phyloP scores from a whole-genome alignment of 37 sponge, comb jelly and placozoan genomes.

The Hormiphora californensis region DNA sequence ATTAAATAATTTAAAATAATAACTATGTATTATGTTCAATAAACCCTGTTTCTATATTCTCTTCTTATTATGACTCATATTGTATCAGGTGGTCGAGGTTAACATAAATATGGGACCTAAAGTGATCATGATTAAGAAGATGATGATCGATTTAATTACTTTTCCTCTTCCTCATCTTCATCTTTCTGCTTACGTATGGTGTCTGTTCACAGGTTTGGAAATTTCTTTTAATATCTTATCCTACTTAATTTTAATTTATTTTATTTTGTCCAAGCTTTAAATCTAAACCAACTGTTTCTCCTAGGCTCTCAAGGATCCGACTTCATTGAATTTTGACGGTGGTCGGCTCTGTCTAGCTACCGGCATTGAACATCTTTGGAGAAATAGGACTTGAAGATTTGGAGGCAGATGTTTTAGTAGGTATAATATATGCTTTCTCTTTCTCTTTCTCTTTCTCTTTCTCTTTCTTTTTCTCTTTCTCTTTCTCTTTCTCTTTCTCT shows the following conservation, averaged over 20 bases:
- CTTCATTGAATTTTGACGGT: too few relatives aligned
- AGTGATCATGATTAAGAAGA: slow-evolving; percentile 32
- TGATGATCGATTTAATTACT: slow-evolving; percentile 29
- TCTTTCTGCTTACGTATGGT: slow-evolving; percentile 47
- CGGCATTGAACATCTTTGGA: background rate
- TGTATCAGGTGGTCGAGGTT: slow-evolving; percentile 36
- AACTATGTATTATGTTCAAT: too few relatives aligned
- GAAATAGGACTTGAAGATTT: slow-evolving; percentile 37
- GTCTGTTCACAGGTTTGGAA: slow-evolving; percentile 21
- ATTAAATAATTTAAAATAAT: too few relatives aligned
- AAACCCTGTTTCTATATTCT: too few relatives aligned
- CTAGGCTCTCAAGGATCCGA: too few relatives aligned
- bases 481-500: background rate
- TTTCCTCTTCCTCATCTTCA: slow-evolving; percentile 38
- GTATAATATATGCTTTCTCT: background rate
- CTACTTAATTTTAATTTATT: too few relatives aligned
- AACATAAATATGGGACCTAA: slow-evolving; percentile 39
- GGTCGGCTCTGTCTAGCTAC: too few relatives aligned
- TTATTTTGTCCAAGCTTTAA: too few relatives aligned
- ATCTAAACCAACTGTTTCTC: too few relatives aligned
- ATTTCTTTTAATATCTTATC: too few relatives aligned
- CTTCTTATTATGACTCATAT: too few relatives aligned
- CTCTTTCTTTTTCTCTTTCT: background rate
- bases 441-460: background rate
- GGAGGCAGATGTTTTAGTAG: slow-evolving; percentile 9